Percentiles rank a stretch among this genome's conserved stretches.
Conservation (phyloP, 2,113 vertebrate genomes). For the Marmota flaviventris region DNA sequence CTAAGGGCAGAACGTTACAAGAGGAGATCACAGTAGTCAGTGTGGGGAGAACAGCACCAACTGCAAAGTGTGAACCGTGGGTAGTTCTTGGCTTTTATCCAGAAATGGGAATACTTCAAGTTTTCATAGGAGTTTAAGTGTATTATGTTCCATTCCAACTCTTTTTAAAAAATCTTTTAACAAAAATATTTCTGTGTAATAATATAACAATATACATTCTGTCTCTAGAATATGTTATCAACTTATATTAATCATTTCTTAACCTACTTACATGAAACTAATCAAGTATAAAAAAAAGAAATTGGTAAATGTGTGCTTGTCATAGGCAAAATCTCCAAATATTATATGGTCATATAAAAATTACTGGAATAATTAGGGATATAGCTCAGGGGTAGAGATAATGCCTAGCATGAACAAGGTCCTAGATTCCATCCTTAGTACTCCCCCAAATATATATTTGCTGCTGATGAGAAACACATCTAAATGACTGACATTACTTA, state of each 20-base stretch:
- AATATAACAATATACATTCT: neutral
- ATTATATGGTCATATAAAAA: neutral
- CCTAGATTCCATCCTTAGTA: neutral
- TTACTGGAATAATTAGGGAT: neutral
- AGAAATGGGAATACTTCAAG: neutral
- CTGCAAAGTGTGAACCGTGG: neutral
- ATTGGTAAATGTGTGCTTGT: neutral
- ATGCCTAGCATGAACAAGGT: neutral
- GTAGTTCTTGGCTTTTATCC: neutral
- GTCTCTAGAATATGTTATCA: neutral
- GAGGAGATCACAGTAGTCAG: neutral
- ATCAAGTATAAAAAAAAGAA: neutral
- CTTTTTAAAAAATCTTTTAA: neutral
- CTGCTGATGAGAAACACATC: neutral
- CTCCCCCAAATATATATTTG: neutral
- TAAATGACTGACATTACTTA: neutral
- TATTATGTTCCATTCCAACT: neutral
- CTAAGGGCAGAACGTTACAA: neutral
- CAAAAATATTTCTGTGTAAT: neutral
- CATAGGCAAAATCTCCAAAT: neutral
- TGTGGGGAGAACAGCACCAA: accelerated
- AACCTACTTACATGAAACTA: neutral
- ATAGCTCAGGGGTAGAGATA: neutral
- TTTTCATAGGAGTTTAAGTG: neutral
- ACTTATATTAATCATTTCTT: neutral